Evolutionary conservation across 2,888 invertebrate genomes (phyloP).

Genomic region (Yponomeuta plumbellus): DNA sequence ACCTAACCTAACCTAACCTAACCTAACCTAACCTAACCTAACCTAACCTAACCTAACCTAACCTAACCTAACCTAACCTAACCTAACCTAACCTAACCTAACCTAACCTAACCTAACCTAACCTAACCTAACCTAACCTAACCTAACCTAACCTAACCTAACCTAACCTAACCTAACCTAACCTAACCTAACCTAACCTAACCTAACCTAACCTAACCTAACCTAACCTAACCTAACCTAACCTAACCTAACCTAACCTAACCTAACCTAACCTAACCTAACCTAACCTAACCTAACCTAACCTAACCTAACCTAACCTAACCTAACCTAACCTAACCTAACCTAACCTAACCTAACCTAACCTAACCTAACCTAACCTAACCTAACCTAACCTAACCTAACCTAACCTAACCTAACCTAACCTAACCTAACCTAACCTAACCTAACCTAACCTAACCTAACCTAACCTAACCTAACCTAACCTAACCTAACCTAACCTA

Average conservation of each 20-base stretch:
- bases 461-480: conserved; percentile 19
- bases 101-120: conserved; percentile 18
- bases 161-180: conserved; percentile 8
- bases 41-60: conserved; percentile 14
- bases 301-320: conserved; percentile 17
- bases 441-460: conserved; percentile 18
- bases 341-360: conserved; percentile 20
- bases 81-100: conserved; percentile 17
- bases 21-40: no score
- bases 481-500: conserved; percentile 18
- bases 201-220: conserved; percentile 19
- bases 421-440: conserved; percentile 19
- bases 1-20: no score
- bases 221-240: conserved; percentile 20
- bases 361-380: conserved; percentile 19
- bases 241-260: conserved; percentile 20
- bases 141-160: conserved; percentile 19
- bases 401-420: conserved; percentile 20
- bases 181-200: conserved; percentile 18
- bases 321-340: conserved; percentile 13
- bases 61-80: conserved; percentile 19
- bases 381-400: conserved; percentile 9
- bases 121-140: conserved; percentile 17
- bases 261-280: conserved; percentile 20
- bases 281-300: conserved; percentile 19